Conservation (phyloP, 2,113 vertebrate species). For the Felis chaus region DNA sequence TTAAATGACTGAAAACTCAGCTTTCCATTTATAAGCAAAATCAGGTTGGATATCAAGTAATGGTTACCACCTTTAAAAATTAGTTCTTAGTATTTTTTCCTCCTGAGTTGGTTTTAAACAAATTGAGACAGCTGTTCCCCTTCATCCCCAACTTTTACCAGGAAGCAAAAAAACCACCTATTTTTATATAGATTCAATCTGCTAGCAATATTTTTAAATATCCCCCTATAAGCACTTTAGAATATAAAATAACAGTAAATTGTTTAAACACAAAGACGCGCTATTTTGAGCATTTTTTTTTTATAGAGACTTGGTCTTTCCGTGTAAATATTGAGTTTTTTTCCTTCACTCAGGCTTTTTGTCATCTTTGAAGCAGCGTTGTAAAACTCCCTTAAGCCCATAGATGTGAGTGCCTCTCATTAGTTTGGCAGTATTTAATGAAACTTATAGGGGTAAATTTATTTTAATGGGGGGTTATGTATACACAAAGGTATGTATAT, state of each 20-base stretch:
- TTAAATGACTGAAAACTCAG: not conserved
- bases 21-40: conserved; percentile 31
- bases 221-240: conserved; percentile 83
- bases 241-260: conserved; percentile 75
- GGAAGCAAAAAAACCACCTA: conserved; percentile 65
- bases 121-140: not conserved
- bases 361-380: conserved; percentile 55
- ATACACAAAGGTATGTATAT: conserved; percentile 74
- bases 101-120: conserved; percentile 32
- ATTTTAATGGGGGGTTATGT: conserved; percentile 30
- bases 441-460: conserved; percentile 48
- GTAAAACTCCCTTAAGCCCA: conserved; percentile 49
- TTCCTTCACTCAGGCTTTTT: conserved; percentile 40
- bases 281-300: conserved; percentile 54
- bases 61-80: not conserved
- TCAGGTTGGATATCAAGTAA: conserved; percentile 11
- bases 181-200: conserved; percentile 82
- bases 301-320: conserved; percentile 72
- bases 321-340: conserved; percentile 70
- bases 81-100: not conserved
- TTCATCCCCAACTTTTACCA: conserved; percentile 48
- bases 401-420: conserved; percentile 17
- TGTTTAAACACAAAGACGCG: conserved; percentile 61
- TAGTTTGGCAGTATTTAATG: conserved; percentile 52
- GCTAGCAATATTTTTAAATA: conserved; percentile 76